Evolutionary conservation across 2,797 vertebrate species (phyloP).

Genomic region (Mormyrops attenuatus): DNA sequence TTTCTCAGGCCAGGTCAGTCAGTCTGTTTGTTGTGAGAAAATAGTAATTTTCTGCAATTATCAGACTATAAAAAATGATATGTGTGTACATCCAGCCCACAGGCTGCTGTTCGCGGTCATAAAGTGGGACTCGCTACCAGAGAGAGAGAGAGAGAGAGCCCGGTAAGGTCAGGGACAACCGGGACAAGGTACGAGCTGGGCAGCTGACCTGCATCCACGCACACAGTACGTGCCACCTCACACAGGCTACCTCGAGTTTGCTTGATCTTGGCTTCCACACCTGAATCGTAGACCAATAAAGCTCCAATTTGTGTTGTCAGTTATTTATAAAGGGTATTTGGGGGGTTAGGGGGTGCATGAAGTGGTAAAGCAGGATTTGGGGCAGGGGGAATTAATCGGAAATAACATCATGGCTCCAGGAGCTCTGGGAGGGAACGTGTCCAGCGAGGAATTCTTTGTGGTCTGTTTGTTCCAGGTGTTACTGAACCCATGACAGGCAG

Average conservation of each 20-base stretch:
- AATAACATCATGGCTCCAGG: background rate
- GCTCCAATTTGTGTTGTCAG: background rate
- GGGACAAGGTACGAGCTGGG: background rate
- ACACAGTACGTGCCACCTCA: background rate
- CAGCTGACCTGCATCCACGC: background rate
- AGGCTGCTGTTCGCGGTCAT: background rate
- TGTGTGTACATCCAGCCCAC: background rate
- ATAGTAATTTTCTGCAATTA: background rate
- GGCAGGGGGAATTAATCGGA: background rate
- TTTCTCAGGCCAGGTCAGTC: background rate
- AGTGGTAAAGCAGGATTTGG: background rate
- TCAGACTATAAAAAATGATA: background rate
- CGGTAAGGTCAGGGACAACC: background rate
- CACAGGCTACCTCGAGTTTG: background rate
- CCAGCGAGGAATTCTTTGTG: background rate
- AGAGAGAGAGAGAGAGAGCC: background rate
- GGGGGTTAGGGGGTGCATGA: background rate
- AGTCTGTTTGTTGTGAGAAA: background rate
- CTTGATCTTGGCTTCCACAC: background rate
- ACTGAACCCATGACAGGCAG: slow-evolving; percentile 10
- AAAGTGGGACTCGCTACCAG: background rate
- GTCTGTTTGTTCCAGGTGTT: slow-evolving; percentile 9
- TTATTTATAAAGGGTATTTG: background rate
- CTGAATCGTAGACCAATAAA: background rate
- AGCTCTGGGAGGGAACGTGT: background rate